phyloP scores from a whole-genome alignment of 2,888 invertebrate species.

The Aphrophora alni region DNA sequence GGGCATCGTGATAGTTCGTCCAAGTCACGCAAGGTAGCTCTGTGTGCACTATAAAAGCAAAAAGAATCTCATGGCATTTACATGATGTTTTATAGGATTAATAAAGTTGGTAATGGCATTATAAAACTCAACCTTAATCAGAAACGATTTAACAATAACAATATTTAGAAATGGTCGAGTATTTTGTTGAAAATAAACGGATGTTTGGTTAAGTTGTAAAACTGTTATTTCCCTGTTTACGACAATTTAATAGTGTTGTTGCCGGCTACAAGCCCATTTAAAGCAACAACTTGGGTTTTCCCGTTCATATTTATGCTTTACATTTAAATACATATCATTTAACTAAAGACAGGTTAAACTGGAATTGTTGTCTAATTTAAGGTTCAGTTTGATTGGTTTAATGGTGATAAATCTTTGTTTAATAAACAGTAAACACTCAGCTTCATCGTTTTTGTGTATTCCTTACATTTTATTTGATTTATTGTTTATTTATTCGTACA shows the following conservation, averaged over 20 bases:
- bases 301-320: not conserved
- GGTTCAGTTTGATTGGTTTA: not conserved
- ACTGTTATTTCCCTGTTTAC: not conserved
- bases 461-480: no score
- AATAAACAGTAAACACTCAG: not conserved
- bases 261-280: not conserved
- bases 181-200: not conserved
- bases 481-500: no score
- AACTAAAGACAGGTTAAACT: not conserved
- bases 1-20: not conserved
- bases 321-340: not conserved
- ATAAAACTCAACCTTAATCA: not conserved
- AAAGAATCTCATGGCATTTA: not conserved
- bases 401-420: not conserved
- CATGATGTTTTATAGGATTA: slow-evolving; percentile 6
- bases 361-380: not conserved
- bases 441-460: no score
- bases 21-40: not conserved
- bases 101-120: not conserved
- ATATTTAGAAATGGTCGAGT: not conserved
- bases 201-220: not conserved
- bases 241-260: not conserved
- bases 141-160: slow-evolving; percentile 6
- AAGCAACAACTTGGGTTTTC: not conserved
- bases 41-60: not conserved